These are phyloP conservation scores for Aspiorhynchus laticeps DNA, from an alignment of 2,113 vertebrate species.

Conservation along the genomic window DNA sequence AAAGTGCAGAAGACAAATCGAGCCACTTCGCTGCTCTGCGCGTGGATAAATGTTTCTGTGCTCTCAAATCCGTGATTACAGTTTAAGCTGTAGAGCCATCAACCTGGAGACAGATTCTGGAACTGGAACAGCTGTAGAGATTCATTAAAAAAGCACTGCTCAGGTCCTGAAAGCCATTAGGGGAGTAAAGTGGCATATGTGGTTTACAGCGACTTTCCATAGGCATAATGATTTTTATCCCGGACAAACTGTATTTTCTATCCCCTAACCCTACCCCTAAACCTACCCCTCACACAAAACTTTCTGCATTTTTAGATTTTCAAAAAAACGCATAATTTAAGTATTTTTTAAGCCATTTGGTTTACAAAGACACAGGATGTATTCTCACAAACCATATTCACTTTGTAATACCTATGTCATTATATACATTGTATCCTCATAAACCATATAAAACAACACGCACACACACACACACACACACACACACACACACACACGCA, in stretches of 20 bases:
- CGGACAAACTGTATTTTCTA: too few species aligned
- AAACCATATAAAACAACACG: too few species aligned
- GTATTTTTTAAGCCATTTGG: not conserved
- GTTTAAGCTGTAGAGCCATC: conserved; percentile 22
- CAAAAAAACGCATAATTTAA: not conserved
- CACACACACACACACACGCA: too few species aligned
- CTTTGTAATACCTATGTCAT: too few species aligned
- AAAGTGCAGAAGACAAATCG: conserved; percentile 50
- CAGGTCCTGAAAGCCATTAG: not conserved
- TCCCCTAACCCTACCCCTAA: too few species aligned
- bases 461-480: too few species aligned
- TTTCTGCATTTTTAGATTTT: too few species aligned
- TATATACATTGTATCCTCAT: too few species aligned
- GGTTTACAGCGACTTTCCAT: not conserved
- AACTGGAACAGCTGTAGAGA: conserved; percentile 17
- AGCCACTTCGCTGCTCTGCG: conserved; percentile 37
- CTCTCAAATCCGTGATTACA: conserved; percentile 37
- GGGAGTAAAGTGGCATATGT: not conserved
- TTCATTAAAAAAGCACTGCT: conserved; percentile 20
- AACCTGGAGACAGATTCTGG: conserved; percentile 12
- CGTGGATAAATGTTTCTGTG: conserved; percentile 36
- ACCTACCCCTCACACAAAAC: not conserved
- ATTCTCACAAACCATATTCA: too few species aligned
- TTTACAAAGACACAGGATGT: not conserved
- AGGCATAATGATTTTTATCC: too few species aligned